Evolutionary conservation across 1,140 invertebrate species (phyloP), one percentile per base, ranked within the genome.

Genomic region (Mylabris phalerata): DNA sequence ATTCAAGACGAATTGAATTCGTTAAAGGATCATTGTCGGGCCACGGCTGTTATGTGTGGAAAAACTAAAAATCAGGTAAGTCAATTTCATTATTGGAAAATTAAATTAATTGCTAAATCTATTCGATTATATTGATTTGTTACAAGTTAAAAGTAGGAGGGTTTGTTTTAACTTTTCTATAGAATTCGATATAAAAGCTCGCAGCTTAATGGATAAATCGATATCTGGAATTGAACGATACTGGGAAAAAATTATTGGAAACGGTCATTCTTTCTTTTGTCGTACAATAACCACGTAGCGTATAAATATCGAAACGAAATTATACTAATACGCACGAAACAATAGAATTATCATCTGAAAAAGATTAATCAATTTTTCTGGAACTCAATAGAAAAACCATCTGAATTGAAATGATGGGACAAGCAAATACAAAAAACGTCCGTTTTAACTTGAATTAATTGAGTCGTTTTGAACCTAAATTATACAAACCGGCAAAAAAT

Each of bases 1-100:
- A 26, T 73, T 9, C 58, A 62, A 9, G 70, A 71, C 45, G 74
- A 75, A 59, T 49, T 74, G 5, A 61, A 48, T 9, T 61, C 60
- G n/a, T 52, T 71, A 26, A 70, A 63, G 55, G 68, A 69, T 43
- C 66, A 72, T 38, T 61, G 59, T 39, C 68, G 55, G 50, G 64
- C 65, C 3, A 68, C 69, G 9, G 66, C 73, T 6, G 64, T 63
- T 6, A 57, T 60, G 25, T 73, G 72, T 49, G 71, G 66, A 26
- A 71, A 67, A 56, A 63, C 67, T 13, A 72, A 72, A 57, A 71
- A 73, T 63, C 71, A 74, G 69, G 73, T 74, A 66, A 65, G 39
- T 55, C 7, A 19, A 43, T 43, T 19, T 7, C 1, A 19, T 19
- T 19, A 19, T 19, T 19, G 1, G 19, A 19, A 13, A 19, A 24